Evolutionary conservation across 2,888 invertebrate genomes (phyloP), one percentile per base, ranked within the genome.

Genomic region (Dicyrtomina minuta): DNA sequence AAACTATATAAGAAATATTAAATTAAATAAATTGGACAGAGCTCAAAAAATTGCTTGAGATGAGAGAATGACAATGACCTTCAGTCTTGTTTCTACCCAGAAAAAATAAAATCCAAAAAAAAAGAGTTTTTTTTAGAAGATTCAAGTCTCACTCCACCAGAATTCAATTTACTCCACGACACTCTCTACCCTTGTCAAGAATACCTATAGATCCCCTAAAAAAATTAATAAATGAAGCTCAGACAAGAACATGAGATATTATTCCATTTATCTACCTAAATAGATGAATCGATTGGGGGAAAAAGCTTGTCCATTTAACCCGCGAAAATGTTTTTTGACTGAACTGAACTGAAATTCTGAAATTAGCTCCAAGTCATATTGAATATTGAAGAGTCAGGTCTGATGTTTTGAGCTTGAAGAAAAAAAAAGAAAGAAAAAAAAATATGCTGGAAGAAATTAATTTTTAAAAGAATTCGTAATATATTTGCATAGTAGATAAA

Each of bases 341-440:
- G 64, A 64, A 67, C 49, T 67, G 67, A 60, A 67, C 59, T 67
- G 26, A 59, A 60, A 59, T 41, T 61, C 33, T 33, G 43, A 43
- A 61, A 44, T 22, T 24, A 44, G 26, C 24, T 33, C 62, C 10
- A 64, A 43, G 44, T 59, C 66, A 67, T 61, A 44, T 20, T 17
- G 61, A 61, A 67, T 61, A 44, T 20, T 17, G 61, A 61, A 44
- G 61, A 61, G 39, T 43, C 43, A 61, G 61, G 61, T 61, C 61
- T 61, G 61, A 61, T 61, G 61, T 44, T 43, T 61, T 61, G 61
- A 61, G 61, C 61, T 61, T 61, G 17, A 44, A 61, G 26, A 26
- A 10, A n/a, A 27, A 55, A 55, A n/a, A 24, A 24, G 24, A 55
- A 55, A 27, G 24, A 55, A 55, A 33, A 8, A 3, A 33, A 33